A percentile compares a stretch with the other conserved stretches of the same genome.
These are phyloP conservation scores for Tribolium castaneum DNA, from an alignment of 1,140 invertebrate species.

Conservation along the genomic window DNA sequence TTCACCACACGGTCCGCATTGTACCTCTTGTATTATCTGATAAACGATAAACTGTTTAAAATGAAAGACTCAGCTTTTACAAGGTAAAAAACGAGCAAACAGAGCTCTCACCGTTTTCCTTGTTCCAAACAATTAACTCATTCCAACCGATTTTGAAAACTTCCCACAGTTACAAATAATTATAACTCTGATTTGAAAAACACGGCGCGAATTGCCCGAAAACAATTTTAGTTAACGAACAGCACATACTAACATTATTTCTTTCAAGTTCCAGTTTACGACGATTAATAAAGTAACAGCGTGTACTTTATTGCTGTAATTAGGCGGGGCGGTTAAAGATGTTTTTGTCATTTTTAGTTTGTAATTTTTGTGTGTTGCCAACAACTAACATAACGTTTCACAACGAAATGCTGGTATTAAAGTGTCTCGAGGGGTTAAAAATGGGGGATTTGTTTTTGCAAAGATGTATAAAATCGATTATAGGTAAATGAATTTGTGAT, in stretches of 20 bases:
- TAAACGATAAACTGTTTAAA: background rate
- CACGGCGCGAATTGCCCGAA: background rate
- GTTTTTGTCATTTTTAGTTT: slow-evolving; percentile 1
- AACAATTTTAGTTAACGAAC: background rate
- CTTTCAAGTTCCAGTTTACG: background rate
- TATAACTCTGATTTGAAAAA: background rate
- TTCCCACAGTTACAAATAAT: background rate
- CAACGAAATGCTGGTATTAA: background rate
- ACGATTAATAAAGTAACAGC: slow-evolving; percentile 18
- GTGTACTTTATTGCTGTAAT: slow-evolving; percentile 7
- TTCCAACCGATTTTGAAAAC: background rate
- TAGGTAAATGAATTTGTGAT: background rate
- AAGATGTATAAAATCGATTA: background rate
- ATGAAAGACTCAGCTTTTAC: background rate
- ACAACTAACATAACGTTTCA: background rate
- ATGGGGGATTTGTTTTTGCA: background rate
- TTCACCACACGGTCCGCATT: background rate
- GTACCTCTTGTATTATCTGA: slow-evolving; percentile 18
- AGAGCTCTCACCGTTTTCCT: background rate
- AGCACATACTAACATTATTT: background rate
- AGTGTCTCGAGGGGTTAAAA: background rate
- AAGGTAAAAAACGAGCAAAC: background rate
- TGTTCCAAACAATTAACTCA: background rate
- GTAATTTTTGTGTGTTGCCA: background rate
- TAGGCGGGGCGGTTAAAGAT: background rate